Percentiles rank a stretch among this genome's conserved stretches.
Evolutionary conservation across 2,113 vertebrate genomes (phyloP).

Genomic region (Alethe castanea): DNA sequence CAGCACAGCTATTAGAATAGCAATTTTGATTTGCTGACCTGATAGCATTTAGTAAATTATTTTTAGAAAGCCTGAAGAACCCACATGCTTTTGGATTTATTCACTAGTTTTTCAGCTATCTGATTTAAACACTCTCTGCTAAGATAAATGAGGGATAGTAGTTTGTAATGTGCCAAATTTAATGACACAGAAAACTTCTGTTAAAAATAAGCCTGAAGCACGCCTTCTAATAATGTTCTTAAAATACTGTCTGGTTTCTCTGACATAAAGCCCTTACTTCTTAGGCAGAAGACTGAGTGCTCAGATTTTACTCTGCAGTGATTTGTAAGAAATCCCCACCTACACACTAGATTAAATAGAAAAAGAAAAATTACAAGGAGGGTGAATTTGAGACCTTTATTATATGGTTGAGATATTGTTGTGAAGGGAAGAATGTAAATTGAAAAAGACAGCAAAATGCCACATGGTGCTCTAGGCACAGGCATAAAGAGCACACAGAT

Average conservation of each 20-base stretch:
- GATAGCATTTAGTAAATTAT: not conserved
- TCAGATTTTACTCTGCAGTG: not conserved
- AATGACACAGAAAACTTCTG: not conserved
- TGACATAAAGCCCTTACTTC: not conserved
- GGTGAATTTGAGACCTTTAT: not conserved
- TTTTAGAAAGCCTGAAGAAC: not conserved
- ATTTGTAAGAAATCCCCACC: not conserved
- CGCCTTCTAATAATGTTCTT: not conserved
- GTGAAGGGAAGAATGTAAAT: not conserved
- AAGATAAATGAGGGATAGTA: not conserved
- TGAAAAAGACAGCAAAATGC: not conserved
- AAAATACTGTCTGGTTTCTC: not conserved
- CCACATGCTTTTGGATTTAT: not conserved
- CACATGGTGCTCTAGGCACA: not conserved
- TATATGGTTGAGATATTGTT: not conserved
- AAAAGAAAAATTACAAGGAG: not conserved
- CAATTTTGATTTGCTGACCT: not conserved
- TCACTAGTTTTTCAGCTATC: not conserved
- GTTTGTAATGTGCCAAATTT: not conserved
- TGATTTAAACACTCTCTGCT: not conserved
- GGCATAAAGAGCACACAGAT: not conserved
- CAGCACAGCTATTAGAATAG: not conserved
- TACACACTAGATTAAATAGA: not conserved
- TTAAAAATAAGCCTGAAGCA: not conserved
- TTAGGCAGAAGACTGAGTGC: not conserved